Conservation (phyloP, 2,113 vertebrate genomes). For the Osmerus mordax region DNA sequence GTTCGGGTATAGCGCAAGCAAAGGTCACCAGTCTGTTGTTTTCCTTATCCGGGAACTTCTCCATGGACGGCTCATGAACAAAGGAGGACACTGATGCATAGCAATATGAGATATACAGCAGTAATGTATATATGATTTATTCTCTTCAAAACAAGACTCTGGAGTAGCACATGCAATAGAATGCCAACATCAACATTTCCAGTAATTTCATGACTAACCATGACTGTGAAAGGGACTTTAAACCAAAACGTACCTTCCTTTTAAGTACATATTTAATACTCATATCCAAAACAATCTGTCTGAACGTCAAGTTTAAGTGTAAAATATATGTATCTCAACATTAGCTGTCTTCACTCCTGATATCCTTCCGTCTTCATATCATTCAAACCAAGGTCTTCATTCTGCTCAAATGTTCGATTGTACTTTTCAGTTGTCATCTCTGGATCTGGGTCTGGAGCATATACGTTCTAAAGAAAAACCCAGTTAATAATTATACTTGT, state of each 20-base stretch:
- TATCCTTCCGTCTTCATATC: conserved; percentile 93
- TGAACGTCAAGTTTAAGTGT: neutral
- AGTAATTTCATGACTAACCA: too few relatives aligned
- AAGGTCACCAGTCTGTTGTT: conserved; percentile 23
- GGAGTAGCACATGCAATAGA: too few relatives aligned
- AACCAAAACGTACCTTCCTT: neutral
- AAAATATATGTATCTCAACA: neutral
- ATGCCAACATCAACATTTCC: too few relatives aligned
- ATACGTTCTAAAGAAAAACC: conserved; percentile 77
- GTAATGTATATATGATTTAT: neutral
- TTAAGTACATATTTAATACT: neutral
- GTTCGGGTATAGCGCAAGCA: conserved; percentile 17
- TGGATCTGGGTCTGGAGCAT: conserved; percentile 88
- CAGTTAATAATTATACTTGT: neutral
- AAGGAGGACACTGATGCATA: neutral
- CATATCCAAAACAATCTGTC: neutral
- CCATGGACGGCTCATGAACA: neutral
- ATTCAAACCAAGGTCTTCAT: conserved; percentile 91
- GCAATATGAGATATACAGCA: neutral
- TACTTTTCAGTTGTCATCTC: conserved; percentile 84
- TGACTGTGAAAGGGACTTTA: too few relatives aligned
- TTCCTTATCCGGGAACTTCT: conserved; percentile 33
- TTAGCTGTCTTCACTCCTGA: conserved; percentile 37
- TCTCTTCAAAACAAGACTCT: neutral
- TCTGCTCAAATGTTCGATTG: conserved; percentile 82